These are phyloP conservation scores for Drosophila putrida DNA, from an alignment of 2,888 invertebrate species.

Conservation along the genomic window DNA sequence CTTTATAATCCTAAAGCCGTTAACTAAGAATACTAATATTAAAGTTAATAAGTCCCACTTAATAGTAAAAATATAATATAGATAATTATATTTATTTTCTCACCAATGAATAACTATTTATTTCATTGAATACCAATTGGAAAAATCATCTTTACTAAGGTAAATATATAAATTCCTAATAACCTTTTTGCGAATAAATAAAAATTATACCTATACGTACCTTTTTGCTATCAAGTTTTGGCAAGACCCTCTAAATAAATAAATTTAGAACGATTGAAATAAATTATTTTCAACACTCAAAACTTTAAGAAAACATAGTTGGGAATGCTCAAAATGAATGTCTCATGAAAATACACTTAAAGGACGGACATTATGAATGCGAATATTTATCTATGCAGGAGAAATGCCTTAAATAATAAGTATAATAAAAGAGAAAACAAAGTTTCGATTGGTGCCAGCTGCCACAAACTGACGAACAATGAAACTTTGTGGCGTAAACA, in stretches of 20 bases:
- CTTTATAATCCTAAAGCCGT: background rate
- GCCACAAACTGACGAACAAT: slow-evolving; percentile 68
- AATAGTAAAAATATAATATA: background rate
- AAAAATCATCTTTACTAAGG: no score
- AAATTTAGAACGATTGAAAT: background rate
- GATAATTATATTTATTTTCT: no score
- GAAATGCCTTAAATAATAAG: slow-evolving; percentile 54
- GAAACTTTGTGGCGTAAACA: slow-evolving; percentile 69
- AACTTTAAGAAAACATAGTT: background rate
- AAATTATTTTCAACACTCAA: background rate
- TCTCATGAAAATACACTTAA: slow-evolving; percentile 36
- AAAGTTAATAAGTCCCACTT: background rate
- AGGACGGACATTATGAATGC: slow-evolving; percentile 28
- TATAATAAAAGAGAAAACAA: slow-evolving; percentile 36
- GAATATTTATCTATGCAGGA: slow-evolving; percentile 37
- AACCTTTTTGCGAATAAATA: no score
- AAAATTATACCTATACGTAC: no score
- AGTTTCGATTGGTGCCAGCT: slow-evolving; percentile 68
- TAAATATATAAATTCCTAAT: no score
- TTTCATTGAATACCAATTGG: no score
- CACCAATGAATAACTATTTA: no score
- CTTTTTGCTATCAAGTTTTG: no score
- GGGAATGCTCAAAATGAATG: slow-evolving; percentile 1
- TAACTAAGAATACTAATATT: background rate
- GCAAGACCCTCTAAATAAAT: background rate